Evolutionary conservation across 2,888 invertebrate genomes (phyloP), one percentile per base, ranked within the genome.

Genomic region (Synergus japonicus): DNA sequence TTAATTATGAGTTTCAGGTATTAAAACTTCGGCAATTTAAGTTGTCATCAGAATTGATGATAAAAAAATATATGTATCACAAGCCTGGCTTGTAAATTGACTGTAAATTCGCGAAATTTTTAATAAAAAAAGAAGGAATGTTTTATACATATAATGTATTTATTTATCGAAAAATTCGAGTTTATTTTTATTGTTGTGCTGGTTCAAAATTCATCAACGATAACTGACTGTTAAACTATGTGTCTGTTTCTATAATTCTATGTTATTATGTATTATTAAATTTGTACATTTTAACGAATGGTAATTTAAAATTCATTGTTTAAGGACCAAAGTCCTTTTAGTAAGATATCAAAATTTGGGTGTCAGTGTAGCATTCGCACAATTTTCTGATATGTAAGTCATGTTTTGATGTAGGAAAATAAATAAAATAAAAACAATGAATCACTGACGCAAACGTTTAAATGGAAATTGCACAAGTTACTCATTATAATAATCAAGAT

Each of bases 231-330:
- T 64, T 64, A 22, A 64, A 10, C 4, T 22, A 64, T 5, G 64
- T 64, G 22, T 64, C 10, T 29, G 10, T 12, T 29, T 64, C 22
- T 29, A 22, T 66, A 66, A 66, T 66, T 66, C 15, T 37, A 29
- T 41, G 37, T 66, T 66, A 22, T 66, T 22, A 22, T 22, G 22
- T 66, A 22, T 66, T 66, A 66, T 43, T 66, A 41, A 66, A 66
- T 66, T 66, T 41, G n/a, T n/a, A 18, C 15, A 58, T 58, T 58
- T 66, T 66, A 66, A 41, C 43, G 22, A 10, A 66, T 18, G 18
- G 13, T 29, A 37, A 37, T 8, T 46, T 7, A 10, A 69, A 69
- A 22, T 22, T 22, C 22, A 41, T 69, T 46, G 46, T 46, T 46
- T 46, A 46, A 46, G 46, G 46, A 12, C 12, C 12, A 2, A 46